Evolutionary conservation across 2,797 vertebrate genomes (phyloP), one percentile per base, ranked within the genome.

Genomic region (Myotis vivesi): DNA sequence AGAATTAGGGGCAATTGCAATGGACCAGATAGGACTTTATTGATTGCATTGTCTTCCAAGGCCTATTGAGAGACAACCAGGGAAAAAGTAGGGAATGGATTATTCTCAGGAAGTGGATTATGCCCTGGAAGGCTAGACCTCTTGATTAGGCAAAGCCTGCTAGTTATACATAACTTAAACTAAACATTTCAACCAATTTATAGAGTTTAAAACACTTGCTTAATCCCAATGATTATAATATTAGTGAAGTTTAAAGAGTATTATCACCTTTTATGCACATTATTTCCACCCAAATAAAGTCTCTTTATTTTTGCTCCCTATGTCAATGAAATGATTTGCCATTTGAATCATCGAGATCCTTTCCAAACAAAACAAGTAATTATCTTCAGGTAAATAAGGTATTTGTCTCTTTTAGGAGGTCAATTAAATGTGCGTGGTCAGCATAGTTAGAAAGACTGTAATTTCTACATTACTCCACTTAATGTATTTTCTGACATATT

Each of bases 401-500:
- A 97, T 97, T 94, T 97, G 80, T 95, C 79, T 92, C 89, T 96
- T 94, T 93, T 95, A 97, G 69, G 25, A 55, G 93, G 80, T 79
- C 93, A 97, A 97, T 97, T 98, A 97, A 97, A 93, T 10, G 76
- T 20, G 20, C 55, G 96, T 77, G 69, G 75, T 89, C 53, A 94
- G 85, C 92, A 91, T 46, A 94, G 68, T 77, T 77, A 44, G 68
- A 69, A 94, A 92, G 88, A 94, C 72, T 94, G 6, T 79, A 97
- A 96, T 97, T 97, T 96, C 72, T 89, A 68, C 2, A 2, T 92
- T 89, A 82, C 3, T 93, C 46, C 89, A 87, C 44, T 36, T 96
- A 97, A 64, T 97, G 85, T 97, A 96, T 92, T 91, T 97, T 97
- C 71, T 96, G 83, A 84, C 76, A 96, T 90, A 86, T 95, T 79